Conservation (phyloP, 37 sponge, comb jelly and placozoan species). For the Chondrosia reniformis region DNA sequence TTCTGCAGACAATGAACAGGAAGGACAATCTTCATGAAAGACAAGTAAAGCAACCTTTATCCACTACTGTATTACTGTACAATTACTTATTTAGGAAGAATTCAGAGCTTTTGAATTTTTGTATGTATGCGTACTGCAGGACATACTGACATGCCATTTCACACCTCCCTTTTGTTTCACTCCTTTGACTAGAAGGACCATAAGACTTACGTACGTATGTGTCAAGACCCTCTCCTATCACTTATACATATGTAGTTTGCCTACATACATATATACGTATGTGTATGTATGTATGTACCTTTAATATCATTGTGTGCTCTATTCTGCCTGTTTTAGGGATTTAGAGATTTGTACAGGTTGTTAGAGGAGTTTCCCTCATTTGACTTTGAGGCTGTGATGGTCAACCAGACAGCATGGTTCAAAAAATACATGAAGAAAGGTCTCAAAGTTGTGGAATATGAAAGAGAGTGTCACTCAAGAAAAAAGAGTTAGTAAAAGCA, state of each 20-base stretch:
- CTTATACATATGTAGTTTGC: not conserved
- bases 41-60: too few relatives aligned
- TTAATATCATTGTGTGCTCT: not conserved
- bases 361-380: conserved; percentile 29
- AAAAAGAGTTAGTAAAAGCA: not conserved
- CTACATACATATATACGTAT: not conserved
- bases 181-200: too few relatives aligned
- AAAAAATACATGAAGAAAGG: conserved; percentile 48
- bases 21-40: too few relatives aligned
- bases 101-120: not conserved
- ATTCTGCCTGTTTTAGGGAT: conserved; percentile 22
- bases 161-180: too few relatives aligned
- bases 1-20: too few relatives aligned
- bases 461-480: conserved; percentile 4
- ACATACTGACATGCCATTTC: not conserved
- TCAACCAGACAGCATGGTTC: conserved; percentile 4
- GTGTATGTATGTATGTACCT: not conserved
- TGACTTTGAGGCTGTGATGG: conserved; percentile 24
- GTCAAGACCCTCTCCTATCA: not conserved
- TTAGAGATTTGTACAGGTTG: conserved; percentile 45
- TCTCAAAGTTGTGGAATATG: conserved; percentile 22
- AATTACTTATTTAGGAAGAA: not conserved
- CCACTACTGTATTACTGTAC: not conserved
- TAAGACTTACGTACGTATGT: not conserved
- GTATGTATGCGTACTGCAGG: not conserved